Evolutionary conservation across 92 coral and sea anemone species (phyloP).

Genomic region (Epizoanthus rinbou): DNA sequence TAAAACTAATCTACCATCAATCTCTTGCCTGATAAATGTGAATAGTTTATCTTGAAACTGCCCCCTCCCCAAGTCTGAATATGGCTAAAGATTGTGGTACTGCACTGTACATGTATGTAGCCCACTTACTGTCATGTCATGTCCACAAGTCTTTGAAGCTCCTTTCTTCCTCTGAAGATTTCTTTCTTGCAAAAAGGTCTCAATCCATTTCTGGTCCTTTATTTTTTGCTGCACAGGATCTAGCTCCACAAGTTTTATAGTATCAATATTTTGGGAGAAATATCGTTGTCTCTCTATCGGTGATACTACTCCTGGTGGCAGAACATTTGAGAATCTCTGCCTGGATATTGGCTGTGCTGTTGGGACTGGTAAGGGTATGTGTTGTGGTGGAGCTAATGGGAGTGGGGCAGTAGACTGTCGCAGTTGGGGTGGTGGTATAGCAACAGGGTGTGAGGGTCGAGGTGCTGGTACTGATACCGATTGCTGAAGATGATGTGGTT

Average conservation of each 20-base stretch:
- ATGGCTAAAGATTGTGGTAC: too few species aligned
- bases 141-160: neutral
- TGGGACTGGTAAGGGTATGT: neutral
- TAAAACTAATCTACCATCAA: too few species aligned
- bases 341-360: neutral
- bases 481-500: conserved; percentile 6
- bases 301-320: neutral
- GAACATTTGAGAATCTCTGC: neutral
- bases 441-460: neutral
- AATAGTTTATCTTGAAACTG: too few species aligned
- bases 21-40: too few species aligned
- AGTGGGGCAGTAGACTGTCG: too few species aligned
- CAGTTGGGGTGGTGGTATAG: neutral
- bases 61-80: too few species aligned
- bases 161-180: conserved; percentile 12
- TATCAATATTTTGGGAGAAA: neutral
- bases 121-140: conserved; percentile 15
- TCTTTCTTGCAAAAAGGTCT: conserved; percentile 61
- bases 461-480: neutral
- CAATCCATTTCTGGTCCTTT: conserved; percentile 59
- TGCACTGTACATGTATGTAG: too few species aligned
- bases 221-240: conserved; percentile 7
- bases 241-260: neutral
- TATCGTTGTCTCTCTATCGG: neutral
- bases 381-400: neutral